Base-by-base conservation (phyloP, 2,113 vertebrate species). In the Arizona elegans region DNA sequence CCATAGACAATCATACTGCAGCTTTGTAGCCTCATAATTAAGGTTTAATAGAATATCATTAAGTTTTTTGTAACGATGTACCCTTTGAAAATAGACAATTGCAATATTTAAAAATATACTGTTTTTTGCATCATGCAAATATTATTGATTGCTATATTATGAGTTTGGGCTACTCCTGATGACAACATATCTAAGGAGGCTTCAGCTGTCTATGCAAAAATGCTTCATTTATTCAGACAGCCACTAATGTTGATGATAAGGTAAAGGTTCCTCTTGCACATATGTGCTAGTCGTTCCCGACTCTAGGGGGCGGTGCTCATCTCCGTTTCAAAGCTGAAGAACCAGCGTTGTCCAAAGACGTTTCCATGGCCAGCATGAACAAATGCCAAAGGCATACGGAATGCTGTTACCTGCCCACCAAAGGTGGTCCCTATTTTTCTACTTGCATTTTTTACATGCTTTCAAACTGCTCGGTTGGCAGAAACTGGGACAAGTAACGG, bases 191-290 rank as follows among this genome's bases (percentile, higher is more conserved):
- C 38, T 90, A 91, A 92, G 52, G 95, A 91, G 2, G 92, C 65
- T 90, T 65, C 75, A 93, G 91, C 19, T 47, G 21, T 54, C 90
- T 86, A 10, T 47, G 87, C 15, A 65, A 92, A 92, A 86, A 89
- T 5, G 85, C 93, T 94, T n/a, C 90, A 92, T 94, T 95, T 95
- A 93, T 95, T 24, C 5, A 70, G 23, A 95, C 3, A 91, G 15
- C 43, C 91, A 24, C 70, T 65, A 11, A 65, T n/a, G 62, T 29
- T 65, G 62, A 70, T 70, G 12, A 33, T 70, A 1, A 70, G 43
- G 4, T 47, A 47, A 47, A 47, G 43, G 43, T 47, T 47, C 43
- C 43, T 4, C 43, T 47, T 47, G 43, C 43, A 47, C 43, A 47
- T 47, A 5, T 47, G 43, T 47, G 43, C 43, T 47, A 47, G 4